Evolutionary conservation across 2,888 invertebrate species (phyloP).

Genomic region (Bombylius major): DNA sequence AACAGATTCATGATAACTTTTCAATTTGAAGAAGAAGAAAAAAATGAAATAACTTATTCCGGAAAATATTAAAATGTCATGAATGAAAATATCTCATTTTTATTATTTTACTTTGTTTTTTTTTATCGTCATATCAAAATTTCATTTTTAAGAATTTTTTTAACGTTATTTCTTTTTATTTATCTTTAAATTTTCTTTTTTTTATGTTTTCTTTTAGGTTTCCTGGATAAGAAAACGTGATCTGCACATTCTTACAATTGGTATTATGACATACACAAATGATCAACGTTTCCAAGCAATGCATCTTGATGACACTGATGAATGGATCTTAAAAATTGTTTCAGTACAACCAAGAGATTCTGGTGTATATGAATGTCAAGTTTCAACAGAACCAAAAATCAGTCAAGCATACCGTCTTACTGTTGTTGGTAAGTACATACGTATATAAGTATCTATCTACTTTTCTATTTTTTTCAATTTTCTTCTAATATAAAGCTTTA

Average conservation of each 20-base stretch:
- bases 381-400: slow-evolving; percentile 66
- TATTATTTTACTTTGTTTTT: too few relatives aligned
- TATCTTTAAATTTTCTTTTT: neutral
- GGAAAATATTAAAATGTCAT: too few relatives aligned
- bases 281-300: slow-evolving; percentile 59
- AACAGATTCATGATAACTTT: too few relatives aligned
- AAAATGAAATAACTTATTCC: too few relatives aligned
- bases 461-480: neutral
- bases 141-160: neutral
- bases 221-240: slow-evolving; percentile 79
- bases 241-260: slow-evolving; percentile 61
- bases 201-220: slow-evolving; percentile 40
- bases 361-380: slow-evolving; percentile 64
- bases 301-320: slow-evolving; percentile 57
- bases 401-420: slow-evolving; percentile 57
- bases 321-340: slow-evolving; percentile 58
- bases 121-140: neutral
- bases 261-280: slow-evolving; percentile 59
- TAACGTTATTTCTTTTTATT: neutral
- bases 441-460: neutral
- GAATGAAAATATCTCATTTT: too few relatives aligned
- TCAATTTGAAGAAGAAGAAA: too few relatives aligned
- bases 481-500: neutral
- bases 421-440: slow-evolving; percentile 53
- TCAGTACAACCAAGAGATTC: slow-evolving; percentile 56